These are phyloP conservation scores for Ceratina japonica DNA, from an alignment of 1,140 invertebrate genomes.

Conservation along the genomic window DNA sequence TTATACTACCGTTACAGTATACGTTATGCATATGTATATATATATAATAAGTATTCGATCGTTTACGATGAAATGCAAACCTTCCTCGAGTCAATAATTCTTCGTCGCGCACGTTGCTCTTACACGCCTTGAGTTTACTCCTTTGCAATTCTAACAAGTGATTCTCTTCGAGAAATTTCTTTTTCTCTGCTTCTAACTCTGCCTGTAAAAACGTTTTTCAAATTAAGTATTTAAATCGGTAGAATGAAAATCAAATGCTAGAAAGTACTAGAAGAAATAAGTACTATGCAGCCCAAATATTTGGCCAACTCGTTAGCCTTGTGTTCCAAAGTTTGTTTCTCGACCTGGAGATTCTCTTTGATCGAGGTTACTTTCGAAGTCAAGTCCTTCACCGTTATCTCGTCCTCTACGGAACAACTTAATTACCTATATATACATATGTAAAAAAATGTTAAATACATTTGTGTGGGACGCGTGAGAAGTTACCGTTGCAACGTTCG, in stretches of 20 bases:
- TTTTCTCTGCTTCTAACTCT: conserved; percentile 46
- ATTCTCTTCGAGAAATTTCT: conserved; percentile 36
- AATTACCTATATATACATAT: background rate
- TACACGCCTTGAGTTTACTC: conserved; percentile 46
- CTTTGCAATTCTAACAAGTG: conserved; percentile 44
- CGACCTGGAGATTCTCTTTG: background rate
- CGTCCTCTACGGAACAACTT: conserved; percentile 38
- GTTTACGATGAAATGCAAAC: conserved; percentile 38
- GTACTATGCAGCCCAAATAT: conserved; percentile 29
- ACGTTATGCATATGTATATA: background rate
- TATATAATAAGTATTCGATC: background rate
- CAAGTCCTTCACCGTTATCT: conserved; percentile 35
- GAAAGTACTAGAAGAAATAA: background rate
- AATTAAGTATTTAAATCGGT: background rate
- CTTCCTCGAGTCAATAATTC: conserved; percentile 54
- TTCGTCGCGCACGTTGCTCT: conserved; percentile 52
- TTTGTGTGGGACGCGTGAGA: background rate
- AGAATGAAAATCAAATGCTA: background rate
- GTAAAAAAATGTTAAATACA: background rate
- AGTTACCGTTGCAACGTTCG: conserved; percentile 34
- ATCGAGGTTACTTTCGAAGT: conserved; percentile 16
- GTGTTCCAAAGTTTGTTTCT: conserved; percentile 24
- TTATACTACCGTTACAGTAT: background rate
- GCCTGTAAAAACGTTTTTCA: conserved; percentile 30
- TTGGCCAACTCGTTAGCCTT: conserved; percentile 34